Evolutionary conservation across 2,888 invertebrate species (phyloP), one percentile per base, ranked within the genome.

Genomic region (Sinopyrophorus schimmeli): DNA sequence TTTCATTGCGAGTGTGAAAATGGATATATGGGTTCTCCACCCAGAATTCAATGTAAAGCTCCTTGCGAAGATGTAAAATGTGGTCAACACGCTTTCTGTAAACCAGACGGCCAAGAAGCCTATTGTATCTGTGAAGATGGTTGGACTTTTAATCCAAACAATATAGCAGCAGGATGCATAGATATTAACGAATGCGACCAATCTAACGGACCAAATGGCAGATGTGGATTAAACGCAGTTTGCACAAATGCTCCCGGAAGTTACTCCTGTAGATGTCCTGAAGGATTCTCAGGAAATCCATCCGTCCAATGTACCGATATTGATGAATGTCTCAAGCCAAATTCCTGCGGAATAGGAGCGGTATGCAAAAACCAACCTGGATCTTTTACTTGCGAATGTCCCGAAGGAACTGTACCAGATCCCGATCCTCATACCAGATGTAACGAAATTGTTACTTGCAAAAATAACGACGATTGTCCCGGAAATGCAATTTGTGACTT

Each of bases 101-200:
- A 92, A 69, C 86, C 90, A 0, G 89, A 92, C 61, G 91, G 90
- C 18, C 81, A 83, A 48, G 92, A 93, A 72, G 93, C 92, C 0
- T 92, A 89, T 63, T 95, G 94, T 63, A 87, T 93, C 32, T 93
- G 93, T 67, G 91, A 94, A 68, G 89, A 91, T 48, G 94, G 94
- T 1, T 94, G 92, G 91, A 92, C 91, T 0, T 94, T 89, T 67
- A 87, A 93, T 73, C 93, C 94, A 0, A 84, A 80, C 43, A 90
- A 94, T 65, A 89, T 94, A 57, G 82, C 88, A 3, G 91, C 91
- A 28, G 94, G 94, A 47, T 94, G 94, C 68, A 81, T 92, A 49
- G 95, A 96, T 74, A 86, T 96, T 55, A 82, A 96, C 70, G 96
- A 96, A 76, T 96, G 96, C 68, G 90, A 92, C 65, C 73, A 78